phyloP scores from a whole-genome alignment of 2,797 vertebrate genomes.

The Crax fasciolata region DNA sequence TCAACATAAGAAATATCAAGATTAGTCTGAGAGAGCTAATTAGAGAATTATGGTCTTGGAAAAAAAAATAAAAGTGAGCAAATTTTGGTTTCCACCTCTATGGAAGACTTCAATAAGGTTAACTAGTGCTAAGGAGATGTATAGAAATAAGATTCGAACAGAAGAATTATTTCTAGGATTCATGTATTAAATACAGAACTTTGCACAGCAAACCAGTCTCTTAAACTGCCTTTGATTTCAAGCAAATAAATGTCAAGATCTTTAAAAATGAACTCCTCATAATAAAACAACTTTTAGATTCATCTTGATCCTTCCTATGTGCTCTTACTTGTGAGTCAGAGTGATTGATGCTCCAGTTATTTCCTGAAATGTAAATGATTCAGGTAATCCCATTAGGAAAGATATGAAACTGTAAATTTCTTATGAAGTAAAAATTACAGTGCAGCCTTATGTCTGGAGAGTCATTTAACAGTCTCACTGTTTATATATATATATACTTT shows the following conservation, averaged over 20 bases:
- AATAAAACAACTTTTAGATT: constrained; percentile 69
- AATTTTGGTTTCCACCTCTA: background rate
- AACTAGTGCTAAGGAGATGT: background rate
- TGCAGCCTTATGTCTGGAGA: constrained; percentile 41
- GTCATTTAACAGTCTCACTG: constrained; percentile 2
- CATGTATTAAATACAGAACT: constrained; percentile 49
- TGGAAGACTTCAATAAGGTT: background rate
- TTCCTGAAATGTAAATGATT: constrained; percentile 76
- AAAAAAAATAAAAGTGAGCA: background rate
- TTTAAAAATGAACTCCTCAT: constrained; percentile 76
- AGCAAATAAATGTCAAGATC: constrained; percentile 57
- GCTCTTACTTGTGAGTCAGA: constrained; percentile 57
- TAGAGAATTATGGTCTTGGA: background rate
- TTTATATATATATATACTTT: too few species aligned
- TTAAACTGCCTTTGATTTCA: constrained; percentile 41
- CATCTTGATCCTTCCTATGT: constrained; percentile 45
- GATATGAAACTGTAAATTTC: constrained; percentile 74
- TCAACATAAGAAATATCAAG: background rate
- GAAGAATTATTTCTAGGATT: background rate
- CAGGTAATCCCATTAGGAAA: constrained; percentile 73
- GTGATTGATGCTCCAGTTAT: constrained; percentile 60
- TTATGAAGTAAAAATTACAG: constrained; percentile 75
- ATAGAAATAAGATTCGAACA: background rate
- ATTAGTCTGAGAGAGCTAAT: background rate
- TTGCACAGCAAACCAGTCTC: constrained; percentile 29